A percentile compares a stretch with the other conserved stretches of the same genome.
Conservation (phyloP, 2,797 vertebrate species). For the Chiloscyllium punctatum region DNA sequence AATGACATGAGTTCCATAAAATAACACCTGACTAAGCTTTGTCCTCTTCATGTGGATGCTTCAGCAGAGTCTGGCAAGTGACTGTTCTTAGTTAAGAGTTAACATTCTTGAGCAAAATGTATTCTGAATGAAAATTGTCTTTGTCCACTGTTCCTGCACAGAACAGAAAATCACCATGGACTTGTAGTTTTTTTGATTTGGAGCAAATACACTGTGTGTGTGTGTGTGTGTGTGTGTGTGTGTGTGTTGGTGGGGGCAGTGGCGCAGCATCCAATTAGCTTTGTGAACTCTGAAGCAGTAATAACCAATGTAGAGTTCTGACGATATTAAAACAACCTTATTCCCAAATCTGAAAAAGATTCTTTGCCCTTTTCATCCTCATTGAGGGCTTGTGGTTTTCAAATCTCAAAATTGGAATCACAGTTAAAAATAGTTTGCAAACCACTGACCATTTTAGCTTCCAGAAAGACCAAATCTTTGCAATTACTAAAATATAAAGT, state of each 20-base stretch:
- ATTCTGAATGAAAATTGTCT: background rate
- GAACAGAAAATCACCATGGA: background rate
- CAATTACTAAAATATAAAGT: background rate
- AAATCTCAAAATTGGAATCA: too few relatives aligned
- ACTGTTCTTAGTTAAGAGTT: background rate
- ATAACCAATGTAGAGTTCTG: too few relatives aligned
- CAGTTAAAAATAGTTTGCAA: too few relatives aligned
- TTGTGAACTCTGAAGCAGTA: too few relatives aligned
- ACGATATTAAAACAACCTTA: too few relatives aligned
- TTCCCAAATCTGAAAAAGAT: too few relatives aligned
- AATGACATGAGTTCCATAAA: constrained; percentile 21
- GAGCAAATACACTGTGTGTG: background rate
- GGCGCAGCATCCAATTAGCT: too few relatives aligned
- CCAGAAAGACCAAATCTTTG: background rate
- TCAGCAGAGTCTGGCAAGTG: background rate
- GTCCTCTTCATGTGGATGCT: background rate
- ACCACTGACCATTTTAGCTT: background rate
- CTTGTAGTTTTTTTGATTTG: background rate
- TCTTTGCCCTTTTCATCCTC: too few relatives aligned
- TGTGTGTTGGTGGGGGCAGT: too few relatives aligned
- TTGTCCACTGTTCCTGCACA: background rate
- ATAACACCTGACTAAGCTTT: background rate
- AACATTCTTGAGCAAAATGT: background rate
- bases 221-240: too few relatives aligned
- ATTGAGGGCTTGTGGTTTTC: too few relatives aligned